phyloP scores from a whole-genome alignment of 2,797 vertebrate genomes.

The Denticeps clupeoides region DNA sequence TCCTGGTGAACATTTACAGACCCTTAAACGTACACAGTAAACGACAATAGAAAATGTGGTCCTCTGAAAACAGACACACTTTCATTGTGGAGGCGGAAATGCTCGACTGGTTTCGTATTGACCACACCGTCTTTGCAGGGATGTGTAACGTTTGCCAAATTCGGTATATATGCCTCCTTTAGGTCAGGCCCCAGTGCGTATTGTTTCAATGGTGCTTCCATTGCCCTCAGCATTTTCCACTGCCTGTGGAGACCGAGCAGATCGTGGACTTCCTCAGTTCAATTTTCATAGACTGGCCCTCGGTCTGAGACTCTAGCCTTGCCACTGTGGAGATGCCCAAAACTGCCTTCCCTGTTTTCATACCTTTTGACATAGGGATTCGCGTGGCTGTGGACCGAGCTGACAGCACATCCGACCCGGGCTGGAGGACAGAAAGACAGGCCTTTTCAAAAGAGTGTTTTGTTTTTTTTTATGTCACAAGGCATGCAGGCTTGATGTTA shows the following conservation, averaged over 20 bases:
- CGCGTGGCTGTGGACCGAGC: constrained; percentile 68
- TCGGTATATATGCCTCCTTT: no score
- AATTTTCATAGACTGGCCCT: constrained; percentile 91
- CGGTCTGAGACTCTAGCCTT: constrained; percentile 77
- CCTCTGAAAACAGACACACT: no score
- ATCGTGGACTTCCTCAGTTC: constrained; percentile 83
- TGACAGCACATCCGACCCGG: constrained; percentile 71
- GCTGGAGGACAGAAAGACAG: constrained; percentile 39
- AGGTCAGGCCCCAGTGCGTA: no score
- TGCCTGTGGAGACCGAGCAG: constrained; percentile 59
- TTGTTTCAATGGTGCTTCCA: neutral
- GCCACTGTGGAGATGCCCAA: constrained; percentile 74
- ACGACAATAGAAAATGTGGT: no score
- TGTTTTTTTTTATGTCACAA: neutral
- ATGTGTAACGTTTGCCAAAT: no score
- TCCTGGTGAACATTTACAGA: no score
- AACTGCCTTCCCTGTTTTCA: constrained; percentile 77
- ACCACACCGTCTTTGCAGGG: no score
- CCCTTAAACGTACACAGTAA: no score
- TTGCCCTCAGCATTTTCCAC: constrained; percentile 72
- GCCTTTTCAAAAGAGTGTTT: neutral
- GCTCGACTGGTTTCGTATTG: no score
- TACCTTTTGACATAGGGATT: constrained; percentile 89
- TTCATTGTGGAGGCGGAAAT: no score
- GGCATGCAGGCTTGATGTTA: no score